Evolutionary conservation across 2,797 vertebrate species (phyloP), one percentile per base, ranked within the genome.

Genomic region (Nyctibius grandis): DNA sequence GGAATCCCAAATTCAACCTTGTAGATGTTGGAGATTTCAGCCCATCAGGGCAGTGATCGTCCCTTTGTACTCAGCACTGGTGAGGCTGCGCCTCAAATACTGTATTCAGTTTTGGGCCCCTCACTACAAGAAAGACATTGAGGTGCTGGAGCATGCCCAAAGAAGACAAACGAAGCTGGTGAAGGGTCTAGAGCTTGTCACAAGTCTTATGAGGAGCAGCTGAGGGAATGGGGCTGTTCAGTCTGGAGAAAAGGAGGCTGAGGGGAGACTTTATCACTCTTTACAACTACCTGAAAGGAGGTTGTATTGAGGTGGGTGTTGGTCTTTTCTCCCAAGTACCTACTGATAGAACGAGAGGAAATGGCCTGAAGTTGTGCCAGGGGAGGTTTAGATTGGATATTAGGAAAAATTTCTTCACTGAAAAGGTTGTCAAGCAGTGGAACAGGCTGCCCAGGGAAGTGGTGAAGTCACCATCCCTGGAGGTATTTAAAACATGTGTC

Each of bases 11-110:
- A 67, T 61, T 85, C 51, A 70, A 7, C 26, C 13, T 21, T 61
- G 42, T 13, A 56, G 25, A 20, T 42, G 13, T 31, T 67, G 44
- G 34, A 79, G 22, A 86, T 70, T 82, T 70, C 28, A 82, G 73
- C 25, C 36, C n/a, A 54, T 48, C 47, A 28, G 23, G 33, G 40
- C 70, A 60, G 20, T 28, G 33, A 34, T 42, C 0, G 0, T 60
- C 9, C 9, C 20, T 7, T 15, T 76, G 25, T 45, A 31, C 4
- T 50, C 7, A 1, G 29, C 8, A 13, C 44, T 33, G 28, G 36
- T 68, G n/a, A 78, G 65, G 21, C 42, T 0, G 0, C 73, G 68
- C 25, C 38, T 60, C 0, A 0, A 59, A 20, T 33, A 16, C 6
- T 42, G 15, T n/a, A 19, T 36, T 74, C n/a, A 34, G 28, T 67